Conservation (phyloP, 2,113 vertebrate species). For the Callipepla californica region DNA sequence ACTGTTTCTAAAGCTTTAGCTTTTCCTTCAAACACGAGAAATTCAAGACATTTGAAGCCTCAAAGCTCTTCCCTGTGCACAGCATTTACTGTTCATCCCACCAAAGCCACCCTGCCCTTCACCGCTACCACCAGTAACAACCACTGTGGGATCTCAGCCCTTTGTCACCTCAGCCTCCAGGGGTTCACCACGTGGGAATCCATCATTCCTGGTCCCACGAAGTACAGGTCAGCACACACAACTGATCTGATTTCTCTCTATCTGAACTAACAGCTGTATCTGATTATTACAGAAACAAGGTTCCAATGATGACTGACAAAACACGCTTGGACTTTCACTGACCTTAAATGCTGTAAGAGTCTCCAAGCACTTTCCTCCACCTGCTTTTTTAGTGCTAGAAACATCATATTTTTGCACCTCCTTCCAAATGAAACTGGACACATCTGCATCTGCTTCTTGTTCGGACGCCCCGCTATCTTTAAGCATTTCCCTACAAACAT, state of each 20-base stretch:
- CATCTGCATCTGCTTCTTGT: rapidly evolving
- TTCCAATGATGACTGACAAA: background rate
- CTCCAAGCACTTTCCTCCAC: background rate
- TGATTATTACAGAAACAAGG: background rate
- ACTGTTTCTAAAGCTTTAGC: background rate
- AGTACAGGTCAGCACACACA: background rate
- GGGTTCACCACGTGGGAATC: rapidly evolving
- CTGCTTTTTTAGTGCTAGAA: background rate
- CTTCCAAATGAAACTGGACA: background rate
- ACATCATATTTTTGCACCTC: background rate
- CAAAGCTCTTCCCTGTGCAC: background rate
- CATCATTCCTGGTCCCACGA: background rate
- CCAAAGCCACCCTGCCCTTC: background rate
- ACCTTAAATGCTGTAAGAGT: background rate
- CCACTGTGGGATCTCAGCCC: rapidly evolving
- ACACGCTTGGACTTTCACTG: rapidly evolving
- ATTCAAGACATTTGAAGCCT: background rate
- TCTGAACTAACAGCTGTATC: background rate
- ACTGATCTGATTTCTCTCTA: background rate
- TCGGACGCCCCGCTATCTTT: background rate
- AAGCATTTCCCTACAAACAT: background rate
- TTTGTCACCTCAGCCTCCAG: background rate
- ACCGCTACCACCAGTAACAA: rapidly evolving
- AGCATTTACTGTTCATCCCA: background rate
- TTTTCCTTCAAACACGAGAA: background rate